Conservation (phyloP, 2,797 vertebrate species). For the Bufotes viridis region DNA sequence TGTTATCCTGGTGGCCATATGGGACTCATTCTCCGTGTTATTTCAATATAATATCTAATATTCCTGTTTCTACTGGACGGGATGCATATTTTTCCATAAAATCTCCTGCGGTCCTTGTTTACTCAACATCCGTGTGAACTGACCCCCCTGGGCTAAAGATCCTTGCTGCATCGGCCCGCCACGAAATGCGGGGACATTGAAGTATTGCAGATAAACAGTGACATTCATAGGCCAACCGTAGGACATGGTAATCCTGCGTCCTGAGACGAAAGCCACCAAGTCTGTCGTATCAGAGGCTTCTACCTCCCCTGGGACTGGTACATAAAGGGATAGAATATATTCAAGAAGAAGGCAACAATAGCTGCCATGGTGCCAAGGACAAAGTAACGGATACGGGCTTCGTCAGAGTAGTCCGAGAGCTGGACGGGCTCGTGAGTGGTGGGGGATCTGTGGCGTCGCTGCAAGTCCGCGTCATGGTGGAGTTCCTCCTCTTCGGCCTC, state of each 20-base stretch:
- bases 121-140: constrained; percentile 1
- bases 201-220: not conserved
- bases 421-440: constrained; percentile 68
- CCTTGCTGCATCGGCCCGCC: not conserved
- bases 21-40: not conserved
- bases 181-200: not conserved
- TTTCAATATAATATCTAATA: not conserved
- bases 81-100: constrained; percentile 1
- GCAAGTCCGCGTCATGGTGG: constrained; percentile 68
- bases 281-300: constrained; percentile 46
- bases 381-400: constrained; percentile 89
- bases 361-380: constrained; percentile 88
- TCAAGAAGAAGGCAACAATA: constrained; percentile 88
- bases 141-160: not conserved
- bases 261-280: not conserved
- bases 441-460: constrained; percentile 66
- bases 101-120: not conserved
- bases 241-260: not conserved
- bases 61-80: constrained; percentile 17
- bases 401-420: constrained; percentile 80
- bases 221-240: not conserved
- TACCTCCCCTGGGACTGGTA: constrained; percentile 82
- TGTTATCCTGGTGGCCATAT: not conserved
- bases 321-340: constrained; percentile 88
- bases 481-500: constrained; percentile 91